phyloP scores from a whole-genome alignment of 2,797 vertebrate species.

The Phoxinus dragarum region DNA sequence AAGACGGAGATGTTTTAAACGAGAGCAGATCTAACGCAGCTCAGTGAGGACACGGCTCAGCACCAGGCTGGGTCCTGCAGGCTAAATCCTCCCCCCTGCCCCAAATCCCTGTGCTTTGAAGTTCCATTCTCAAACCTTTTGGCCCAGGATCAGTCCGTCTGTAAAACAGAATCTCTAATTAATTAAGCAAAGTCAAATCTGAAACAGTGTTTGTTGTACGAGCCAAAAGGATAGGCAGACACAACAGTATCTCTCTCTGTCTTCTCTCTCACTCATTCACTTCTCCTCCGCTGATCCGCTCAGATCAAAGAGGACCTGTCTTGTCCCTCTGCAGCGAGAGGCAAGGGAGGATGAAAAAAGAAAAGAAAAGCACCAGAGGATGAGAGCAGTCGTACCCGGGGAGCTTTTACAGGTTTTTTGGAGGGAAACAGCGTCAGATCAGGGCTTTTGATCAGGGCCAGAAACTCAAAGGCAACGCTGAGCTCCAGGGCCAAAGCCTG shows the following conservation, averaged over 20 bases:
- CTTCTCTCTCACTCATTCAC: constrained; percentile 66
- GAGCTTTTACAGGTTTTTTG: constrained; percentile 78
- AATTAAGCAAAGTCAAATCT: constrained; percentile 99
- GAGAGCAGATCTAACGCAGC: constrained; percentile 57
- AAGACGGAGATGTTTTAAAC: constrained; percentile 63
- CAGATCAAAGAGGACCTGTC: constrained; percentile 93
- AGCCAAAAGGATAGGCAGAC: constrained; percentile 93
- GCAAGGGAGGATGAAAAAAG: constrained; percentile 63
- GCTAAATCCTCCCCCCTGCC: constrained; percentile 58
- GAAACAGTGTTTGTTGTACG: constrained; percentile 99
- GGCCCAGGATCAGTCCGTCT: constrained; percentile 97
- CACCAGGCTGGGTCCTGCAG: constrained; percentile 60
- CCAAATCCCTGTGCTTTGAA: constrained; percentile 91
- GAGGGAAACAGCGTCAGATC: constrained; percentile 68
- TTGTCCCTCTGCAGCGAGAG: constrained; percentile 79
- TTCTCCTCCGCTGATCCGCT: constrained; percentile 78
- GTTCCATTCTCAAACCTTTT: constrained; percentile 96
- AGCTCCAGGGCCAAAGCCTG: constrained; percentile 74
- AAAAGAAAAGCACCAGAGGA: constrained; percentile 66
- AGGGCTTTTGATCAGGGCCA: constrained; percentile 77
- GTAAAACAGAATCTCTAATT: constrained; percentile 99
- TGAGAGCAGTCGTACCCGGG: constrained; percentile 76
- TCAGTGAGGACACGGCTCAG: constrained; percentile 48
- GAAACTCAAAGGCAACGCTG: constrained; percentile 77
- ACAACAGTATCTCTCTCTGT: constrained; percentile 84